A percentile compares a stretch with the other conserved stretches of the same genome.
Conservation (phyloP, 1,140 invertebrate species). For the Tetramorium parvispinum region DNA sequence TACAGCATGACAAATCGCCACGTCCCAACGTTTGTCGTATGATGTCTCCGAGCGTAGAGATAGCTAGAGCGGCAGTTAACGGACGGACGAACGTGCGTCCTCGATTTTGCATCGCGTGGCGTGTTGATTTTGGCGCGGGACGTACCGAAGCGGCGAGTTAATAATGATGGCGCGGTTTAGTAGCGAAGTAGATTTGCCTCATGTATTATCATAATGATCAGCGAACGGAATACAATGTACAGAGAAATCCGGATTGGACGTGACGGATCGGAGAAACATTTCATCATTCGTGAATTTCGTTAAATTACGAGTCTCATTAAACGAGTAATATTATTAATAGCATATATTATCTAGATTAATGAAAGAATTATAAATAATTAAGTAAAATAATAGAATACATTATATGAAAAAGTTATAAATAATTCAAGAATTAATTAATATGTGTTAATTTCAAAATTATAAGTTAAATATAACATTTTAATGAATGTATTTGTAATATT, state of each 20-base stretch:
- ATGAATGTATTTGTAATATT: constrained; percentile 5
- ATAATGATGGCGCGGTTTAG: constrained; percentile 43
- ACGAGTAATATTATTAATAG: neutral
- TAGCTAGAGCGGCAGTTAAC: constrained; percentile 27
- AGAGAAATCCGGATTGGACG: constrained; percentile 23
- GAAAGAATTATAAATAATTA: neutral
- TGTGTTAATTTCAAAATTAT: constrained; percentile 1
- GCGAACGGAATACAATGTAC: constrained; percentile 5
- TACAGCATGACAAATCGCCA: constrained; percentile 60
- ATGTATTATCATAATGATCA: constrained; percentile 47
- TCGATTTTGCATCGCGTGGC: constrained; percentile 30
- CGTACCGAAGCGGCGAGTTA: constrained; percentile 40
- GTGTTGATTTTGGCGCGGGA: constrained; percentile 55
- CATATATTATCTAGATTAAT: neutral
- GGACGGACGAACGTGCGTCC: constrained; percentile 27
- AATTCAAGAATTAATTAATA: neutral
- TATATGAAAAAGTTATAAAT: constrained; percentile 18
- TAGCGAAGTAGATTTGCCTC: constrained; percentile 33
- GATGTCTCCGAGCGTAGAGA: constrained; percentile 50
- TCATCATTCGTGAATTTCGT: neutral
- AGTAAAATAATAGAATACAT: neutral
- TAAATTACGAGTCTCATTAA: neutral
- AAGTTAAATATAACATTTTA: neutral
- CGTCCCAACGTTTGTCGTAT: constrained; percentile 63
- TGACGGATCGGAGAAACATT: neutral